A percentile compares a stretch with the other conserved stretches of the same genome.
Conservation (phyloP, 2,888 invertebrate genomes). For the Adelognathus sp. region DNA sequence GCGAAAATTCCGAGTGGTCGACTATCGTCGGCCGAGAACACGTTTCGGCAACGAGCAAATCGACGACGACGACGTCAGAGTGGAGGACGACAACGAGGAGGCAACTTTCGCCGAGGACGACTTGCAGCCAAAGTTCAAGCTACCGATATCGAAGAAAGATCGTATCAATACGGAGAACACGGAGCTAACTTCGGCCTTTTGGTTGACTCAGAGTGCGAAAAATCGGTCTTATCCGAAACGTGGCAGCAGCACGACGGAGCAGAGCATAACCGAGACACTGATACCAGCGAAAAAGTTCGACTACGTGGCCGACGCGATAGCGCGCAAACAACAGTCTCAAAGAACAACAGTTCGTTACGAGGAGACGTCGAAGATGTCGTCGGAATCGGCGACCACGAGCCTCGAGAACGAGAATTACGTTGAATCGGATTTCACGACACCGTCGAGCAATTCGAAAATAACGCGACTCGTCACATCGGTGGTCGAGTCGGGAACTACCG, state of each 20-base stretch:
- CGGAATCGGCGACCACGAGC: slow-evolving; percentile 2
- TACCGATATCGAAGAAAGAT: slow-evolving; percentile 47
- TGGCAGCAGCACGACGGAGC: slow-evolving; percentile 67
- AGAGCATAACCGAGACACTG: slow-evolving; percentile 75
- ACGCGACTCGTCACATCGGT: slow-evolving; percentile 82
- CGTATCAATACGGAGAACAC: slow-evolving; percentile 23
- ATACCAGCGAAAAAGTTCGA: slow-evolving; percentile 78
- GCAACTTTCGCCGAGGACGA: no score
- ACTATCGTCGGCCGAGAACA: slow-evolving; percentile 64
- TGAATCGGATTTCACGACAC: slow-evolving; percentile 64
- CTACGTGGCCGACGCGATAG: slow-evolving; percentile 74
- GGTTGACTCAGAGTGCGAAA: slow-evolving; percentile 59
- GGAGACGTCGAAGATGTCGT: slow-evolving; percentile 38
- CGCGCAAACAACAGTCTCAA: slow-evolving; percentile 73
- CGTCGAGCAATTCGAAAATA: slow-evolving; percentile 74
- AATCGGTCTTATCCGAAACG: slow-evolving; percentile 70
- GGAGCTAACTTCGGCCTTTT: slow-evolving; percentile 44
- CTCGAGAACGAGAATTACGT: slow-evolving; percentile 60
- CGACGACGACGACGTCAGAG: slow-evolving; percentile 30
- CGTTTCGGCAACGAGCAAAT: slow-evolving; percentile 53
- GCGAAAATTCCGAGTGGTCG: slow-evolving; percentile 47
- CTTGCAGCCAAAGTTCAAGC: slow-evolving; percentile 15
- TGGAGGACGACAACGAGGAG: slow-evolving; percentile 52
- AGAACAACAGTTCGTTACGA: slow-evolving; percentile 65
- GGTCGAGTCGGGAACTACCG: slow-evolving; percentile 81